Evolutionary conservation across 2,888 invertebrate species (phyloP), one percentile per base, ranked within the genome.

Genomic region (Ecliptopera silaceata): DNA sequence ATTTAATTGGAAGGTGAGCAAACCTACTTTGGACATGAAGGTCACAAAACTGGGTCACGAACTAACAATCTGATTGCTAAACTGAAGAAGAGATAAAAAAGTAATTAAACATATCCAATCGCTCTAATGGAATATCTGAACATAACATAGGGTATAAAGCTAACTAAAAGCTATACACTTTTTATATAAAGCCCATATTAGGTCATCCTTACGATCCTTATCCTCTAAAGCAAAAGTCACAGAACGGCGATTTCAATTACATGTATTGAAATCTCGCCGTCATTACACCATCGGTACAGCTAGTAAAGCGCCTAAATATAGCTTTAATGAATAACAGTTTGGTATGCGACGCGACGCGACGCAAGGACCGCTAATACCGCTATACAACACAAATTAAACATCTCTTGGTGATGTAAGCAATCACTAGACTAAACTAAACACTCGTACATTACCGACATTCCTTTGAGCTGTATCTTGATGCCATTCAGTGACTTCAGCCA

Each of bases 41-140:
- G 62, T 59, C 61, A 55, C 39, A 41, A 56, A 64, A 61, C 53
- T 63, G 50, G 66, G 64, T 63, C 59, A 58, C 36, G 32, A 26
- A 26, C 6, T 26, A 2, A 20, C 26, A 6, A 50, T 52, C 45
- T 42, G 61, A 61, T 59, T 55, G 57, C 55, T 13, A 55, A 59
- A 57, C 34, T 48, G 54, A 66, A 58, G 58, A 48, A 22, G 51
- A 59, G 61, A 65, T 61, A 61, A 50, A 36, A 36, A 22, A 45
- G 18, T 53, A 48, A 49, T 59, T 57, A 34, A 22, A 15, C 13
- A 4, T 42, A 42, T 39, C 52, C 46, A 31, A 56, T 44, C 39
- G 48, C 34, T n/a, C 29, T 22, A 51, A 13, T 45, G 32, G 15
- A 15, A 10, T 8, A 12, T 34, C n/a, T 12, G 13, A 36, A 36